Conservation (phyloP, 2,888 invertebrate species). For the Drosophila ustulata region DNA sequence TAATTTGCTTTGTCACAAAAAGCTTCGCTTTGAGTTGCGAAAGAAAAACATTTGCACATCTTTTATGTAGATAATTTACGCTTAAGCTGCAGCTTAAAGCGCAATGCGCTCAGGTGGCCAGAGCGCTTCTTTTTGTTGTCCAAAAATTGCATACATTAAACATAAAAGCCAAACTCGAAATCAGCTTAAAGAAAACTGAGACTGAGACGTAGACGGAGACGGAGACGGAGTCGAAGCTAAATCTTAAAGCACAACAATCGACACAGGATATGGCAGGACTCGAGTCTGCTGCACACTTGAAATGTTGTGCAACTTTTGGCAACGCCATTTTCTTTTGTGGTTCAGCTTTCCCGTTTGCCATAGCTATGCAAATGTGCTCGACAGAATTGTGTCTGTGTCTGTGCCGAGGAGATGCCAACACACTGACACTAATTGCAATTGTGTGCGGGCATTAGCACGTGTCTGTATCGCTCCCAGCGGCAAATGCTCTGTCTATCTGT, state of each 20-base stretch:
- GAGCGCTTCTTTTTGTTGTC: constrained; percentile 30
- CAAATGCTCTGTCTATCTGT: constrained; percentile 3
- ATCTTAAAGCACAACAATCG: constrained; percentile 44
- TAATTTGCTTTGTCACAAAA: constrained; percentile 78
- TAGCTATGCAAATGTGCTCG: constrained; percentile 66
- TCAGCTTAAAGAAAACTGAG: constrained; percentile 70
- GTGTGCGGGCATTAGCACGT: constrained; percentile 75
- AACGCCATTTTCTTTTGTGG: constrained; percentile 68
- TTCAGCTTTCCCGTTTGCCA: constrained; percentile 17
- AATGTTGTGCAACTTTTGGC: constrained; percentile 32
- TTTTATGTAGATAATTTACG: constrained; percentile 66
- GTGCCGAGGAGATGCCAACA: constrained; percentile 30
- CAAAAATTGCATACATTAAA: constrained; percentile 61
- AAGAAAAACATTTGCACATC: constrained; percentile 63
- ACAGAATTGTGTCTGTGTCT: constrained; percentile 1
- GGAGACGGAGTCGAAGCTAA: constrained; percentile 17
- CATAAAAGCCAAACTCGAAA: constrained; percentile 60
- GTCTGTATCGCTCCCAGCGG: constrained; percentile 58
- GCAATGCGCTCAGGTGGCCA: constrained; percentile 19
- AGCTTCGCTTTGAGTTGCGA: constrained; percentile 48
- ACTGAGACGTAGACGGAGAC: background rate
- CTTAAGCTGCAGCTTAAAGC: constrained; percentile 47
- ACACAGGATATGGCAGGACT: constrained; percentile 3
- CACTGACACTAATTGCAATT: constrained; percentile 80
- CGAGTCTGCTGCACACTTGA: background rate